These are phyloP conservation scores for Sebastiscus tertius DNA, from an alignment of 2,797 vertebrate species.

Conservation along the genomic window DNA sequence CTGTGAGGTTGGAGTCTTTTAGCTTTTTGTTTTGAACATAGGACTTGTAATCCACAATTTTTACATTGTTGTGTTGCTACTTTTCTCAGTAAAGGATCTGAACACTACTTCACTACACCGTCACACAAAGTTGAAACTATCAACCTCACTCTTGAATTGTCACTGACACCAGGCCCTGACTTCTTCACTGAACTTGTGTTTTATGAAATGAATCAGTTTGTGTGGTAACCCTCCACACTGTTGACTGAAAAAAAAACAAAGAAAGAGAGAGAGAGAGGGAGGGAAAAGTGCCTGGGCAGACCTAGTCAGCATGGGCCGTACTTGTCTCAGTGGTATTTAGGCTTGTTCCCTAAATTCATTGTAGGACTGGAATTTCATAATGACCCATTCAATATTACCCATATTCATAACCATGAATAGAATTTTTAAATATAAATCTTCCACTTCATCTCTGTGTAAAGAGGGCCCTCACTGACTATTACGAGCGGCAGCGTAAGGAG, in stretches of 20 bases:
- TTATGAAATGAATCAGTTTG: neutral
- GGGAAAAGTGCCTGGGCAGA: neutral
- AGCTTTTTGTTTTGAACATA: neutral
- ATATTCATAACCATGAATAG: slow-evolving; percentile 15
- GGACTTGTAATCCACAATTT: neutral
- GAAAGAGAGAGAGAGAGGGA: no score
- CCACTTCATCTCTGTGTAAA: slow-evolving; percentile 30
- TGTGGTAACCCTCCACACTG: neutral
- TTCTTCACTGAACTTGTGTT: neutral
- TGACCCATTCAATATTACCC: slow-evolving; percentile 1
- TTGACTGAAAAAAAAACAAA: neutral
- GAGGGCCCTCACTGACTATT: slow-evolving; percentile 9
- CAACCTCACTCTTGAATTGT: neutral
- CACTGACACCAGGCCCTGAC: neutral
- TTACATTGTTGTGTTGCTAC: neutral
- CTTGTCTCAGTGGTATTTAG: slow-evolving; percentile 11
- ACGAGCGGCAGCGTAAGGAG: neutral
- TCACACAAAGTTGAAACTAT: neutral
- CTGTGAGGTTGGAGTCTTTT: neutral
- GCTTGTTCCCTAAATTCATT: slow-evolving; percentile 2
- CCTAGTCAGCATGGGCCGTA: neutral
- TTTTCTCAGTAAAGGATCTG: neutral
- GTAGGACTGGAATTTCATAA: neutral
- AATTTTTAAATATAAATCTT: slow-evolving; percentile 32
- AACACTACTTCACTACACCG: neutral